Conservation (phyloP, 2,888 invertebrate genomes). For the Sarcophaga subvicina region DNA sequence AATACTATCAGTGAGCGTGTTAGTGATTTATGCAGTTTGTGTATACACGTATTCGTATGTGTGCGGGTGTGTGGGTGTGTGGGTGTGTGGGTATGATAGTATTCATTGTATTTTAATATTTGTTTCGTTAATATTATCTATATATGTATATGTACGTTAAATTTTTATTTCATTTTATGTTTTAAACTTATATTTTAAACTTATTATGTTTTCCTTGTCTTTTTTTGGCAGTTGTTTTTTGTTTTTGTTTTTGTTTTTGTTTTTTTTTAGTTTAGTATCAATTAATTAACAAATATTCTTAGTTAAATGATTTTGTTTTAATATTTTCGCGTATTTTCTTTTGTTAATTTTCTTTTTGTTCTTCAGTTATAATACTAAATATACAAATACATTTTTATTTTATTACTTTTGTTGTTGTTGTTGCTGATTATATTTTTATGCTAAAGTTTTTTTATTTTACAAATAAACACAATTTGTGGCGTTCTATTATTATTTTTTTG, state of each 20-base stretch:
- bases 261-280: constrained; percentile 28
- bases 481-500: constrained; percentile 37
- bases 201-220: constrained; percentile 70
- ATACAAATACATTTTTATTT: constrained; percentile 51
- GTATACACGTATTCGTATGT: no score
- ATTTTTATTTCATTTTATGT: constrained; percentile 10
- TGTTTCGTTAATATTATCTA: constrained; percentile 1
- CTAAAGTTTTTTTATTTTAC: constrained; percentile 61
- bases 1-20: background rate
- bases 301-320: constrained; percentile 43
- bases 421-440: background rate
- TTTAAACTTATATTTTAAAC: constrained; percentile 59
- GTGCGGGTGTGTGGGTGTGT: constrained; percentile 23
- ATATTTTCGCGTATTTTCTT: constrained; percentile 30
- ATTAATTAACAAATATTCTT: constrained; percentile 54
- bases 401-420: constrained; percentile 30
- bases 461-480: constrained; percentile 68
- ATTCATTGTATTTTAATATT: constrained; percentile 14
- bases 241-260: constrained; percentile 55
- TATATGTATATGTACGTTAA: background rate
- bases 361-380: constrained; percentile 66
- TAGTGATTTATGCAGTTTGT: background rate
- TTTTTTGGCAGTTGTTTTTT: constrained; percentile 76
- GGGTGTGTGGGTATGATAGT: constrained; percentile 28
- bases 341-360: constrained; percentile 49